Evolutionary conservation across 1,140 invertebrate species (phyloP).

Genomic region (Drosophila tani): DNA sequence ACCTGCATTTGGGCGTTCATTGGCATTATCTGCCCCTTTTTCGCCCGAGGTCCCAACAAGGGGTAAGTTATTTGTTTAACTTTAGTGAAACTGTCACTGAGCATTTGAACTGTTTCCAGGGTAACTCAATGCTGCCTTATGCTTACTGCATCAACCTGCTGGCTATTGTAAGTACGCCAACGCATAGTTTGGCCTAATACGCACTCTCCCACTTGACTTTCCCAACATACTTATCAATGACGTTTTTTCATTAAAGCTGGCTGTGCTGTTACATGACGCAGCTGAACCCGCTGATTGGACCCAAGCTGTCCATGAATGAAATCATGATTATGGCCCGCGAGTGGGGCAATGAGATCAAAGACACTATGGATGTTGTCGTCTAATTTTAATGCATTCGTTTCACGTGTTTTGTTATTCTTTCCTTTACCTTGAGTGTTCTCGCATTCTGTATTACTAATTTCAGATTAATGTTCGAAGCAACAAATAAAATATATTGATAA

Average conservation of each 20-base stretch:
- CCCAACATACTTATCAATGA: slow-evolving; percentile 16
- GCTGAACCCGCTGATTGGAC: slow-evolving; percentile 97
- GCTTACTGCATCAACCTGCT: slow-evolving; percentile 94
- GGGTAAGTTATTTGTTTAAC: slow-evolving; percentile 79
- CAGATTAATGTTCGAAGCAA: slow-evolving; percentile 26
- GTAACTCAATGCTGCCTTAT: slow-evolving; percentile 95
- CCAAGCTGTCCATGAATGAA: slow-evolving; percentile 90
- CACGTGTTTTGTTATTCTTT: slow-evolving; percentile 59
- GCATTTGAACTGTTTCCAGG: slow-evolving; percentile 73
- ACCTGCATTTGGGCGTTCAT: slow-evolving; percentile 93
- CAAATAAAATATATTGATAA: slow-evolving; percentile 32
- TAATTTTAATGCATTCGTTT: slow-evolving; percentile 44
- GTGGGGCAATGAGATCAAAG: slow-evolving; percentile 89
- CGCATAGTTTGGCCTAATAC: not conserved
- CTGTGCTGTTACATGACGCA: slow-evolving; percentile 97
- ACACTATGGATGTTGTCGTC: slow-evolving; percentile 61
- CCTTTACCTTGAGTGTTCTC: slow-evolving; percentile 19
- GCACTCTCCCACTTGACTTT: not conserved
- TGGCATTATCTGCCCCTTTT: slow-evolving; percentile 93
- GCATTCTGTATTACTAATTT: slow-evolving; percentile 44
- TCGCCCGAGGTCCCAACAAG: slow-evolving; percentile 95
- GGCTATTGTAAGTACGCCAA: slow-evolving; percentile 88
- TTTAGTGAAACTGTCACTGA: not conserved
- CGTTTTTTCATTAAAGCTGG: slow-evolving; percentile 87
- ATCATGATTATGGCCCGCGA: slow-evolving; percentile 91